Conservation (phyloP, 2,888 invertebrate species). For the Xestia ashworthii region DNA sequence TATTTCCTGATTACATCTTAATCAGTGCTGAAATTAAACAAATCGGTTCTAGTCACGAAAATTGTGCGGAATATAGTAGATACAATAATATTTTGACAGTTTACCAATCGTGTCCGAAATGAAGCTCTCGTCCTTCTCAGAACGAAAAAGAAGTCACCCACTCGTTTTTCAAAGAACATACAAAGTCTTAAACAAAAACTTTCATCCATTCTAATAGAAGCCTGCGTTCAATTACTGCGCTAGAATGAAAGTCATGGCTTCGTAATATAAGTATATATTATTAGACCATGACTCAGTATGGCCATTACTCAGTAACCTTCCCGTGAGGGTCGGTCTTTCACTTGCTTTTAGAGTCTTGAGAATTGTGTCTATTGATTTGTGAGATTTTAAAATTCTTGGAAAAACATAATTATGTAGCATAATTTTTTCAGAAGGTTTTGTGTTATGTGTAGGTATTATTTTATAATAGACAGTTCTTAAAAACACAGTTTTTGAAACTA, state of each 20-base stretch:
- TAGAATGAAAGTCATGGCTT: conserved; percentile 58
- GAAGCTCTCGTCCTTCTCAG: no score
- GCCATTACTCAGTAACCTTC: conserved; percentile 29
- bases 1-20: no score
- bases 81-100: no score
- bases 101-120: no score
- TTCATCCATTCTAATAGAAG: conserved; percentile 5
- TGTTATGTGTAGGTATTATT: not conserved
- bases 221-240: conserved; percentile 47
- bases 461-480: not conserved
- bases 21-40: no score
- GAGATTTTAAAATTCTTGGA: not conserved
- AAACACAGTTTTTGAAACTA: not conserved
- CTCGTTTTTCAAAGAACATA: no score
- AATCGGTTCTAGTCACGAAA: no score
- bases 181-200: conserved; percentile 30
- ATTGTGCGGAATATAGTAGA: no score
- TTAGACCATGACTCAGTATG: conserved; percentile 59
- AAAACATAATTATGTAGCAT: not conserved
- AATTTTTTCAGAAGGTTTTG: not conserved
- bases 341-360: conserved; percentile 8
- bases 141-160: no score
- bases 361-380: conserved; percentile 12
- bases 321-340: conserved; percentile 13
- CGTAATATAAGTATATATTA: conserved; percentile 63